A percentile compares a stretch with the other conserved stretches of the same genome.
Conservation (phyloP, 2,888 invertebrate genomes). For the Cordilura impudica region DNA sequence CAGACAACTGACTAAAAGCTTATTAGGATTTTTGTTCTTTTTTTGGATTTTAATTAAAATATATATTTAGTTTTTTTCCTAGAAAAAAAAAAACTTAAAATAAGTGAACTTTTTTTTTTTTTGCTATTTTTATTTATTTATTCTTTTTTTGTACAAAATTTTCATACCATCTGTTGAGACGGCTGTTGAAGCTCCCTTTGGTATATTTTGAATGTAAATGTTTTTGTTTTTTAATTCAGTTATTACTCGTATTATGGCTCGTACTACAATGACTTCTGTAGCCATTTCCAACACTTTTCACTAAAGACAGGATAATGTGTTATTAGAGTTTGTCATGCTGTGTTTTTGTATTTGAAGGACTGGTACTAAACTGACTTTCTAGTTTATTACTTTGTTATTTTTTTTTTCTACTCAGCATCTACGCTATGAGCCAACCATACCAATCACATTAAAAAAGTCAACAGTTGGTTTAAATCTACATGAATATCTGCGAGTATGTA, state of each 20-base stretch:
- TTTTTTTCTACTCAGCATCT: neutral
- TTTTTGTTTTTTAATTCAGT: neutral
- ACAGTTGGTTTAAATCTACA: neutral
- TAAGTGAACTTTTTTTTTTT: neutral
- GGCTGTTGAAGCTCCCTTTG: neutral
- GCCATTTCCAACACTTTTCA: neutral
- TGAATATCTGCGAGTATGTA: neutral
- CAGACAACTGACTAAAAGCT: too few species aligned
- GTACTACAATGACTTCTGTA: neutral
- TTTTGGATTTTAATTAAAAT: too few species aligned
- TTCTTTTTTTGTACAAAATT: neutral
- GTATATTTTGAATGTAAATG: neutral
- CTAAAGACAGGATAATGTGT: constrained; percentile 17
- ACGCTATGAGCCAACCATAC: neutral
- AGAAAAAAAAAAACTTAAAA: neutral
- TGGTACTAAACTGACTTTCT: neutral
- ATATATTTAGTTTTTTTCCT: too few species aligned
- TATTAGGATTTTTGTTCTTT: too few species aligned
- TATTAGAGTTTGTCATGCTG: neutral
- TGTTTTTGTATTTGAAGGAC: neutral
- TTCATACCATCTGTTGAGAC: neutral
- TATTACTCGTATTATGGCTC: neutral
- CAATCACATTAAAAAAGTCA: neutral
- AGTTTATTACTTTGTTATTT: neutral
- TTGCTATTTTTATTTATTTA: neutral